Conservation (phyloP, 1,140 invertebrate genomes). For the Drosophila sechellia region DNA sequence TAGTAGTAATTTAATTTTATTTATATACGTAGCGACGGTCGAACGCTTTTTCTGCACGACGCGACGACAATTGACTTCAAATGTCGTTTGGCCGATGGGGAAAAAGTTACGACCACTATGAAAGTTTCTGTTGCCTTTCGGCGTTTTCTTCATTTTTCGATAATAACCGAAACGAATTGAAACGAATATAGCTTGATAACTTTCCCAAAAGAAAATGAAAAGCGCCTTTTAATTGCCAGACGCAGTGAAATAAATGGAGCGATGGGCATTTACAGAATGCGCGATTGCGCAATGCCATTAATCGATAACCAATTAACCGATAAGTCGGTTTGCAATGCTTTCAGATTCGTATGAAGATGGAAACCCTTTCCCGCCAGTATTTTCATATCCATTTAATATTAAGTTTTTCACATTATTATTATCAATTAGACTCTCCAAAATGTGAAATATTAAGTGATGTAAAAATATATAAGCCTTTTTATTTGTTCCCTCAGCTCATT, state of each 20-base stretch:
- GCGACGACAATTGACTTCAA: conserved; percentile 78
- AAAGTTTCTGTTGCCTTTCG: conserved; percentile 62
- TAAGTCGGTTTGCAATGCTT: conserved; percentile 72
- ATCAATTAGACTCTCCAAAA: too few relatives aligned
- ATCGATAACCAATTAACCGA: conserved; percentile 70
- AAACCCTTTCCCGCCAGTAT: conserved; percentile 31
- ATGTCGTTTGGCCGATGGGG: conserved; percentile 64
- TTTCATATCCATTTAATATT: background rate
- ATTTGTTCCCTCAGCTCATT: too few relatives aligned
- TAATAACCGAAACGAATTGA: conserved; percentile 78
- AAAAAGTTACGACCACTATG: conserved; percentile 68
- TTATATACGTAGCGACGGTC: conserved; percentile 38
- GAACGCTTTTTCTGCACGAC: conserved; percentile 68
- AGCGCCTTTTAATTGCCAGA: conserved; percentile 53
- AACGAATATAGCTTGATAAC: conserved; percentile 70
- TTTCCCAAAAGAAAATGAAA: conserved; percentile 81
- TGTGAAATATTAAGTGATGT: background rate
- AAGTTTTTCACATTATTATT: background rate
- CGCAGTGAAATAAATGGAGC: background rate
- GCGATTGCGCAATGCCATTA: conserved; percentile 64
- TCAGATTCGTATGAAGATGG: conserved; percentile 55
- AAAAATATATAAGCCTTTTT: too few relatives aligned
- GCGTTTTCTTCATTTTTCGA: conserved; percentile 72
- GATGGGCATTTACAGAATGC: conserved; percentile 46
- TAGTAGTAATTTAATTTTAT: conserved; percentile 76